These are phyloP conservation scores for Lanius ludovicianus DNA, from an alignment of 2,113 vertebrate species.

Conservation along the genomic window DNA sequence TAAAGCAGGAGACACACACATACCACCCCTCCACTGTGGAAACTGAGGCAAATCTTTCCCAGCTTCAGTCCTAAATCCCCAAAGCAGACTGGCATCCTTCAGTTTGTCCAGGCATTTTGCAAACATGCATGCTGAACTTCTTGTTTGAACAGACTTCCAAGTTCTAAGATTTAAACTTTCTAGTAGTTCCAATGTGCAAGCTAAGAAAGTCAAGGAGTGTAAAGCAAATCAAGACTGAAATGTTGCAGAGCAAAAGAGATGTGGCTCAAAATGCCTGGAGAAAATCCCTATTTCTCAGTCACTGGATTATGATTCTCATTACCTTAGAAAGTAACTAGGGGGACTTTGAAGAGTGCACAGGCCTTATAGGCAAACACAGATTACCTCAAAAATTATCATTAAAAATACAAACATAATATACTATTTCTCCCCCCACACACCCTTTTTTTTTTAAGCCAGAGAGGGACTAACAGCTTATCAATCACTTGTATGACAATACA, in stretches of 20 bases:
- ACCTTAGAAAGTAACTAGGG: background rate
- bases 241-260: rapidly evolving
- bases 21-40: rapidly evolving
- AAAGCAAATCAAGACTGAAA: background rate
- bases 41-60: background rate
- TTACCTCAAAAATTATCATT: background rate
- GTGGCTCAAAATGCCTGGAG: background rate
- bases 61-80: background rate
- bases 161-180: background rate
- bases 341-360: background rate
- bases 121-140: background rate
- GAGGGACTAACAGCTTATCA: background rate
- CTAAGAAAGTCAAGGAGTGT: background rate
- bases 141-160: background rate
- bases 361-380: background rate
- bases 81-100: background rate
- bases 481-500: background rate
- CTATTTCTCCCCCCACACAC: rapidly evolving
- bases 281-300: background rate
- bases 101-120: background rate
- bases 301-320: background rate
- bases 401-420: background rate
- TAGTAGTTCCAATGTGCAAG: background rate
- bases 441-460: background rate
- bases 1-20: background rate